Base-by-base conservation (phyloP, 1,140 invertebrate species). In the Magallana ariakensis region DNA sequence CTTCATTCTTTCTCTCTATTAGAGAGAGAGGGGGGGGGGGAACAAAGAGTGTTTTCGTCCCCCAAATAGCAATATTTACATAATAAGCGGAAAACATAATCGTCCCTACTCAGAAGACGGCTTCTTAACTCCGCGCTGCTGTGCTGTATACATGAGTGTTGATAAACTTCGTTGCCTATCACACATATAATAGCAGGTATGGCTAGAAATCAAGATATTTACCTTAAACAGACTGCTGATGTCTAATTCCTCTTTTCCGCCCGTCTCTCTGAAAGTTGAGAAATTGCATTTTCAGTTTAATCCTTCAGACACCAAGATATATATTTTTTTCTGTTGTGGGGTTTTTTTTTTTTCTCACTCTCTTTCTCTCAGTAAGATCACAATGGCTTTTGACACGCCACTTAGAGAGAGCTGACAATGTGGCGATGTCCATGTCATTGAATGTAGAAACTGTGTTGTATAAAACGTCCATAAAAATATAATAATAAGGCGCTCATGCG, bases 161-260 rank as follows among this genome's bases (percentile, higher is more conserved):
- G 22, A 75, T 22, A 75, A 75, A 75, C 66, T 75, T 10, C 22
- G 9, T 75, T 75, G 66, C 22, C 66, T 75, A 13, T 33, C 9
- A 10, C 33, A 26, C 66, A 75, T 15, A 75, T 26, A 75, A 33
- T 75, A 75, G 66, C 66, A 22, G 10, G 22, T 75, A 75, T 75
- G 66, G 66, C 33, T 75, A 75, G 66, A 75, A 75, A 75, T 75
- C 10, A 75, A 75, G 66, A 11, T 75, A 75, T 75, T 75, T 75
- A 75, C 66, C 66, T 75, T 75, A 75, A 75, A 9, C 13, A 33
- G 66, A 46, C 26, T 19, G 13, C 33, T 13, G 2, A 26, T 22
- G 22, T 75, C 22, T 75, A 26, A 75, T 75, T 26, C 66, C 22
- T 75, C 22, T 26, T 75, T 22, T 33, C 22, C 22, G 66, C 4